Base-by-base conservation (phyloP, 2,797 vertebrate species). In the Adrianichthys oophorus region DNA sequence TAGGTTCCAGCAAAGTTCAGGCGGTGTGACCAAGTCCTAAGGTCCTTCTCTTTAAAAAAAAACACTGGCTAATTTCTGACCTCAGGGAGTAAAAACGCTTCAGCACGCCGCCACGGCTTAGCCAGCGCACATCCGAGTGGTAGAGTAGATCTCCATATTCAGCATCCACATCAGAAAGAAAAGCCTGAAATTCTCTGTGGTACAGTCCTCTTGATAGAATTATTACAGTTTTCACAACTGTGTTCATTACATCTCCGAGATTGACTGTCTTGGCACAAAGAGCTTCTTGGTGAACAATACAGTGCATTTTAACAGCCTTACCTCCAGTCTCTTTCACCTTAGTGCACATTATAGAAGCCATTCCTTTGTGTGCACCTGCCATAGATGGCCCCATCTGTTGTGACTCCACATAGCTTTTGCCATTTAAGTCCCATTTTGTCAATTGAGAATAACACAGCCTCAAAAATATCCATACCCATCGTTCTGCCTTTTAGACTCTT, bases 401-500 rank as follows among this genome's bases (percentile, higher is more conserved):
- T 51, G 4, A 68, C 29, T 59, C 61, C 47, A 52, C 52, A 60
- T 0, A 55, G n/a, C n/a, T 68, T 56, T 26, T 47, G 48, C 61
- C 53, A 51, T 46, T 29, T 21, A 29, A 65, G 41, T 1, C 17
- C 43, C n/a, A 48, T 56, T 13, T 49, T 16, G 0, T 62, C 54
- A 55, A 59, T 1, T 59, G 29, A 23, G 10, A 40, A 23, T 42
- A 63, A 56, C 48, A 61, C 59, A 17, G 45, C 50, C 55, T 66
- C 29, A 49, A 58, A 58, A 46, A 58, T 49, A 4, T 66, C 12
- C 7, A 8, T 42, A 47, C 45, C 17, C 45, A 18, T 19, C 45
- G 17, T 47, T 18, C 21, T 49, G 21, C 48, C 48, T 26, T 26
- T 49, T 49, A 49, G 23, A 14, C 15, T 49, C 23, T 49, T 12